phyloP scores from a whole-genome alignment of 2,888 invertebrate species.

The Drosophila tripunctata region DNA sequence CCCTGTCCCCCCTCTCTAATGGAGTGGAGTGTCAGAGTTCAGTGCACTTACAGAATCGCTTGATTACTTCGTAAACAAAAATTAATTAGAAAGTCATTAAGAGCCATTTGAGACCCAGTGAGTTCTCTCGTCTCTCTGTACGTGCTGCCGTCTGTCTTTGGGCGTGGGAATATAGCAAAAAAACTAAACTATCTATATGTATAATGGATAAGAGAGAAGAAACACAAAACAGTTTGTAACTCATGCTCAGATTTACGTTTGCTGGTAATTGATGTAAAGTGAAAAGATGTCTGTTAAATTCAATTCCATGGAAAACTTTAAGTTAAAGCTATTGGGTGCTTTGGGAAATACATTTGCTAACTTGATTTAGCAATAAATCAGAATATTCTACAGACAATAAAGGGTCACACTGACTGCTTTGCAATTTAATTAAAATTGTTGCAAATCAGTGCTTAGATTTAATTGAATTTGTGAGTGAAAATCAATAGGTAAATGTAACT shows the following conservation, averaged over 20 bases:
- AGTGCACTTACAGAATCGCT: slow-evolving; percentile 54
- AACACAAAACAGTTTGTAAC: slow-evolving; percentile 10
- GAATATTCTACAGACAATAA: slow-evolving; percentile 21
- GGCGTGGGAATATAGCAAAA: slow-evolving; percentile 60
- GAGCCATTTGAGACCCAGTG: slow-evolving; percentile 34
- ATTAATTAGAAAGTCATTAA: slow-evolving; percentile 76
- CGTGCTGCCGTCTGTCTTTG: slow-evolving; percentile 45
- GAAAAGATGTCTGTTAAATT: slow-evolving; percentile 49
- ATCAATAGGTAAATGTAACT: neutral
- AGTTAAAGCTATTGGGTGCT: neutral
- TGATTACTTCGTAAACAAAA: slow-evolving; percentile 51
- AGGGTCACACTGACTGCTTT: slow-evolving; percentile 2
- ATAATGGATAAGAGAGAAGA: neutral
- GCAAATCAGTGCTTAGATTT: neutral
- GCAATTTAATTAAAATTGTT: slow-evolving; percentile 9
- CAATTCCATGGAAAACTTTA: slow-evolving; percentile 33
- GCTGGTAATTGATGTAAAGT: slow-evolving; percentile 50
- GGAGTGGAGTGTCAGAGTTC: slow-evolving; percentile 52
- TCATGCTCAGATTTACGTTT: slow-evolving; percentile 39
- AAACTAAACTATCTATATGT: neutral
- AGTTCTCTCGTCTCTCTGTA: slow-evolving; percentile 30
- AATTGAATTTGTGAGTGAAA: neutral
- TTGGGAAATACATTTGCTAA: neutral
- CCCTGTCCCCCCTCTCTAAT: neutral
- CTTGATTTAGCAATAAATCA: slow-evolving; percentile 50